Evolutionary conservation across 2,797 vertebrate genomes (phyloP).

Genomic region (Pipistrellus kuhlii): DNA sequence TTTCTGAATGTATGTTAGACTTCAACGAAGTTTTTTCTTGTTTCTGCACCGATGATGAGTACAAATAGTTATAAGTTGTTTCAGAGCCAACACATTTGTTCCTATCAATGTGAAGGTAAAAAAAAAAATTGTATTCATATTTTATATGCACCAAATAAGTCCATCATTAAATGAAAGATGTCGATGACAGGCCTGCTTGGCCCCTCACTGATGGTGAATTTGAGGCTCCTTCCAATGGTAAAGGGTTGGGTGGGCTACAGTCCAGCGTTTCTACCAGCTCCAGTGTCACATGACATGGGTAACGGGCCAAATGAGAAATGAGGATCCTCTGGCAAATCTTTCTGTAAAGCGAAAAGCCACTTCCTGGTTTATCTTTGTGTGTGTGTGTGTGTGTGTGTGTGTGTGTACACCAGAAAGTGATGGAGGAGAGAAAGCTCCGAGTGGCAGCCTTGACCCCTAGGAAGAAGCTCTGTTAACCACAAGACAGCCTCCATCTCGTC

Average conservation of each 20-base stretch:
- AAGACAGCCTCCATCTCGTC: not conserved
- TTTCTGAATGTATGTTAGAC: conserved; percentile 43
- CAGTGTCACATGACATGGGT: not conserved
- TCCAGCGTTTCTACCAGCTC: not conserved
- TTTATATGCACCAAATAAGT: conserved; percentile 26
- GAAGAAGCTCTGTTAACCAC: not conserved
- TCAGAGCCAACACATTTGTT: conserved; percentile 44
- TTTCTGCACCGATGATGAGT: conserved; percentile 28
- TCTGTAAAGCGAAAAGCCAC: conserved; percentile 37
- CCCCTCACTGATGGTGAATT: not conserved
- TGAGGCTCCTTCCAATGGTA: not conserved
- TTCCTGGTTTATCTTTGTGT: conserved; percentile 64
- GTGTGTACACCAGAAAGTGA: conserved; percentile 19
- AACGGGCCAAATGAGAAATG: conserved; percentile 37
- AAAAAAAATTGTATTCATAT: not conserved
- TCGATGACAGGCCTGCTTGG: not conserved
- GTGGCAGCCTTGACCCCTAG: not conserved
- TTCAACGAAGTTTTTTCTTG: not conserved
- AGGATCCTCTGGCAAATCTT: conserved; percentile 40
- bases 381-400: too few relatives aligned
- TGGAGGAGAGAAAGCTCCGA: not conserved
- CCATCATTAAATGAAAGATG: conserved; percentile 54
- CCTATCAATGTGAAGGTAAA: conserved; percentile 2
- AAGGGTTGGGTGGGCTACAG: not conserved
- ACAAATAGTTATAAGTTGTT: not conserved